Base-by-base conservation (phyloP, 2,113 vertebrate genomes). In the Percina caprodes region DNA sequence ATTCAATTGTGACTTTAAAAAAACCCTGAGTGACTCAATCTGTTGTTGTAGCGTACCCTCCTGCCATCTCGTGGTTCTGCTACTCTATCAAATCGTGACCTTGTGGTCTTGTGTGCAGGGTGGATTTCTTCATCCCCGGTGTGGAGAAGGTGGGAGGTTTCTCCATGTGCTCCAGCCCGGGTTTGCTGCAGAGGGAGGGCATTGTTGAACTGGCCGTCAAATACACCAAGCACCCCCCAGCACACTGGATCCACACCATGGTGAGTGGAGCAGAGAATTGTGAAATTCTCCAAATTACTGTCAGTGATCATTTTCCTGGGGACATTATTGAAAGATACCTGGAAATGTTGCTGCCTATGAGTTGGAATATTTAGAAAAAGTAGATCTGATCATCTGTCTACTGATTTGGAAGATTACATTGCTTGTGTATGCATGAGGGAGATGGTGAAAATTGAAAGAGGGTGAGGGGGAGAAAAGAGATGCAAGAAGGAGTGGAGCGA, bases 131-230 rank as follows among this genome's bases (percentile, higher is more conserved):
- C 92, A 97, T 99, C 85, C 97, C 98, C 4, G 97, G 96, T 19
- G 74, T 98, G 48, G 94, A 97, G 78, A 96, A 94, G 68, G 96
- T 98, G 82, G 98, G 97, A 39, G 98, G 98, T 5, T 99, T 98
- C 94, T 99, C 98, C 54, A 96, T 99, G 88, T 99, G 98, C 90
- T 99, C 98, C 73, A 96, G 96, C 79, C 97, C 97, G 0, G 95
- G 94, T 49, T 92, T 97, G 61, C 86, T 98, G 74, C 89, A 95
- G 91, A 92, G 91, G 88, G 96, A 99, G 67, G 94, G 96, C 21
- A 62, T 96, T 19, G 80, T 99, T 48, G 97, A 99, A 85, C 88
- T 99, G 86, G 98, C 98, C 33, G 95, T 99, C 83, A 99, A 99
- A 86, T 90, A 95, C 51, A n/a, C 95, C 14, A 80, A 62, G 75